Conservation (phyloP, 2,113 vertebrate genomes). For the Ptilorrhoa leucosticta region DNA sequence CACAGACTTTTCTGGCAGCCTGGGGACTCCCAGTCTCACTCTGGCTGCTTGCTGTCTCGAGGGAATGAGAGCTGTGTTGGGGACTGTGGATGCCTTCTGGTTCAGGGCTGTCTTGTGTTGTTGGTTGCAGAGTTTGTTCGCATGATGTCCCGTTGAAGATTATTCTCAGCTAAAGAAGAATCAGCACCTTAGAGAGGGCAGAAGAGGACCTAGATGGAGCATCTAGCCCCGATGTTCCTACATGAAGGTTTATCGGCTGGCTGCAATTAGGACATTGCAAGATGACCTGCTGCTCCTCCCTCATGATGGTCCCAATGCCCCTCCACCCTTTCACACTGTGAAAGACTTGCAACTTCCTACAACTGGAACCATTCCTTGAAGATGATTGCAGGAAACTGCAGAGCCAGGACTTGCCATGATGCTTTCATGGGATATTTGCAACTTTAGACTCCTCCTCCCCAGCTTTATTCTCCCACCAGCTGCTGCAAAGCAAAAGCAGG, state of each 20-base stretch:
- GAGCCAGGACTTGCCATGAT: conserved; percentile 57
- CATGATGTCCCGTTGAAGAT: conserved; percentile 95
- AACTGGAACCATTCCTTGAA: conserved; percentile 71
- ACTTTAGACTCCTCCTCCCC: conserved; percentile 48
- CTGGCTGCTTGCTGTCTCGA: background rate
- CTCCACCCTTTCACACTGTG: conserved; percentile 79
- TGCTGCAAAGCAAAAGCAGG: conserved; percentile 38
- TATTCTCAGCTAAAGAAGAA: conserved; percentile 21
- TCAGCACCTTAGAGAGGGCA: conserved; percentile 59
- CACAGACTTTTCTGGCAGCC: background rate
- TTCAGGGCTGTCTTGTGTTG: background rate
- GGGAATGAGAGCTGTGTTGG: background rate
- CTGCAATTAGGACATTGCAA: conserved; percentile 64
- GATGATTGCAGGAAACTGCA: conserved; percentile 33
- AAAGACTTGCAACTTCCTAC: conserved; percentile 74
- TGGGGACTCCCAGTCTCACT: background rate
- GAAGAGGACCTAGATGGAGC: conserved; percentile 59
- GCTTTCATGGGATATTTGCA: conserved; percentile 45
- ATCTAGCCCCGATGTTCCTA: conserved; percentile 58
- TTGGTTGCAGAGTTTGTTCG: conserved; percentile 87
- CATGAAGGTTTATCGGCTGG: conserved; percentile 58
- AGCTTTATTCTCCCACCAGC: conserved; percentile 59
- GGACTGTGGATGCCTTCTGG: background rate
- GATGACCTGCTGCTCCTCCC: conserved; percentile 65
- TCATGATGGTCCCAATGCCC: conserved; percentile 60